Base-by-base conservation (phyloP, 2,888 invertebrate species). In the Physocephala rufipes region DNA sequence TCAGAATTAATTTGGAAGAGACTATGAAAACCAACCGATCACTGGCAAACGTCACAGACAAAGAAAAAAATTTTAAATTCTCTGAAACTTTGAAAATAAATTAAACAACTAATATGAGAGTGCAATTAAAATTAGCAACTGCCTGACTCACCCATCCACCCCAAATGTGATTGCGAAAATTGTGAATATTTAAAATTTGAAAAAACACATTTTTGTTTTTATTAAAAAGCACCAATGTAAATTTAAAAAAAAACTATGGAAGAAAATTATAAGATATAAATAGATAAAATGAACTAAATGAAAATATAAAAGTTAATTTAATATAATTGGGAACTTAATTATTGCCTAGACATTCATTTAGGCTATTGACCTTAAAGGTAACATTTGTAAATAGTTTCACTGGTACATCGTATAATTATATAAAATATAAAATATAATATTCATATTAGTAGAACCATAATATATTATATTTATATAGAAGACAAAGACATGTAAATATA, bases 341-440 rank as follows among this genome's bases (percentile, higher is more conserved):
- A 58, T 28, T 58, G 26, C 28, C 26, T 26, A 24, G 15, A 7
- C 28, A 2, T 16, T 19, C n/a, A n/a, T 43, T 63, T 45, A 45
- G 15, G 15, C 19, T 30, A n/a, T 45, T 26, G n/a, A 24, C 19
- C 45, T 58, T 45, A 67, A n/a, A n/a, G 58, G 58, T 58, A 67
- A 26, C n/a, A 67, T 55, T 61, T 68, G 68, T 68, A 68, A 68
- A 68, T 68, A 68, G 49, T 68, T 62, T 68, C 68, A 68, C 68
- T 68, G 68, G 68, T 61, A 67, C 15, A 65, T 19, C 51, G 19
- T 28, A 28, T n/a, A n/a, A n/a, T n/a, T n/a, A n/a, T 53, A 16
- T 43, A 19, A 21, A 45, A 63, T 45, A 49, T 49, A 64, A n/a
- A n/a, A n/a, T 49, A 19, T 64, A 26, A 30, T 30, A 5, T 61